Evolutionary conservation across 2,888 invertebrate genomes (phyloP).

Genomic region (Lymantria monacha): DNA sequence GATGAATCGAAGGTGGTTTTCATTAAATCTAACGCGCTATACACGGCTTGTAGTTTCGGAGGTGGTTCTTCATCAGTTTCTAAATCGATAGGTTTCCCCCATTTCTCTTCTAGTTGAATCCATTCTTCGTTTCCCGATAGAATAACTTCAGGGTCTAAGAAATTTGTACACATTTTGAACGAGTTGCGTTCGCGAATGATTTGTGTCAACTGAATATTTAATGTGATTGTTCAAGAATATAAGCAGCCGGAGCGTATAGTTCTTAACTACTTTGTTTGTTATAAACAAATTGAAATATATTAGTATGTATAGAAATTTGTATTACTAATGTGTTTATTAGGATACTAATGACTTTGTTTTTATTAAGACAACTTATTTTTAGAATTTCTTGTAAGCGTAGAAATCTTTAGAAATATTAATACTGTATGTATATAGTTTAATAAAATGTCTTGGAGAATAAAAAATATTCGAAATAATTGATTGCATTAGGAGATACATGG

Average conservation of each 20-base stretch:
- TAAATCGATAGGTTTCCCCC: conserved; percentile 66
- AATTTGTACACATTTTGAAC: conserved; percentile 27
- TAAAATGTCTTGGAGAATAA: too few relatives aligned
- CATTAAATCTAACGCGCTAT: conserved; percentile 58
- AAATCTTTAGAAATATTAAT: too few relatives aligned
- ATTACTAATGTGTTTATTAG: background rate
- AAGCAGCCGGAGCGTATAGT: conserved; percentile 21
- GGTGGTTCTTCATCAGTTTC: conserved; percentile 59
- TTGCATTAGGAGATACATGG: too few relatives aligned
- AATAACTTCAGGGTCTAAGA: conserved; percentile 59
- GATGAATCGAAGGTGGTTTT: conserved; percentile 68
- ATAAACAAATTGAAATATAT: background rate
- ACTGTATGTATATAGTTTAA: too few relatives aligned
- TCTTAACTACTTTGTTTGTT: conserved; percentile 13
- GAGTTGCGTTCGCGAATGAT: conserved; percentile 9
- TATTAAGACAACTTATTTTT: background rate
- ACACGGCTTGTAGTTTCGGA: conserved; percentile 42
- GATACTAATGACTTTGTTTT: background rate
- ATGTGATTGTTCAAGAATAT: conserved; percentile 10
- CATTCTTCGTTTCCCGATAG: conserved; percentile 66
- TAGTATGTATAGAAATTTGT: background rate
- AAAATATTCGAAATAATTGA: too few relatives aligned
- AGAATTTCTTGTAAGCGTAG: background rate
- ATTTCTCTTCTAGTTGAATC: conserved; percentile 63
- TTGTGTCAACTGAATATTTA: conserved; percentile 14